phyloP scores from a whole-genome alignment of 2,113 vertebrate genomes.

The Barbus barbus region DNA sequence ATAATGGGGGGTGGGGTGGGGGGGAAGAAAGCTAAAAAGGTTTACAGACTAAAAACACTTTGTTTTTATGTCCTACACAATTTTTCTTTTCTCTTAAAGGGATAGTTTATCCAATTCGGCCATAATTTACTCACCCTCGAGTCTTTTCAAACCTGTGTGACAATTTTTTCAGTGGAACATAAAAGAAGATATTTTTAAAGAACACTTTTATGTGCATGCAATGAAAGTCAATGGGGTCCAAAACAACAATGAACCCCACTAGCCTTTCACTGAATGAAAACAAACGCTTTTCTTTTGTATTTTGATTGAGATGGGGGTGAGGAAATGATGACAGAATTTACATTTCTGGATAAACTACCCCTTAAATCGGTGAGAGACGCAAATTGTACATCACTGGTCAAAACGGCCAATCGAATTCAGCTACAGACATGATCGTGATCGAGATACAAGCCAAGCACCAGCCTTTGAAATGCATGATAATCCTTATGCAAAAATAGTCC shows the following conservation, averaged over 20 bases:
- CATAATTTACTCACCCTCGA: not conserved
- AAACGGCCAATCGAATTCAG: slow-evolving; percentile 36
- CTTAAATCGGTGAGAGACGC: not conserved
- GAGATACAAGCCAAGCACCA: slow-evolving; percentile 39
- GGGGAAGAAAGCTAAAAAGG: slow-evolving; percentile 21
- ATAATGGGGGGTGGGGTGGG: not conserved
- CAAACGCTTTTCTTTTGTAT: not conserved
- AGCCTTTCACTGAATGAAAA: not conserved
- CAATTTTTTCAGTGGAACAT: no score
- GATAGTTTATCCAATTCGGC: not conserved
- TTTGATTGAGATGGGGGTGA: not conserved
- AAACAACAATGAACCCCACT: not conserved
- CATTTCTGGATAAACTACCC: not conserved
- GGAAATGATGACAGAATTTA: not conserved
- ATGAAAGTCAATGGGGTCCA: not conserved
- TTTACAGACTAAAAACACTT: slow-evolving; percentile 3
- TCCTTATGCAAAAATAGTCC: slow-evolving; percentile 74
- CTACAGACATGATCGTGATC: not conserved
- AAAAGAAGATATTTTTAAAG: not conserved
- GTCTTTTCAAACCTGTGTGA: not conserved
- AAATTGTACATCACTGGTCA: slow-evolving; percentile 9
- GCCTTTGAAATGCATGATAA: slow-evolving; percentile 46
- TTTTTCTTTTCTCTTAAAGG: not conserved
- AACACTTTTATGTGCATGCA: not conserved
- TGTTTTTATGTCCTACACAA: not conserved